Conservation (phyloP, 2,888 invertebrate species). For the Melipona beecheii region DNA sequence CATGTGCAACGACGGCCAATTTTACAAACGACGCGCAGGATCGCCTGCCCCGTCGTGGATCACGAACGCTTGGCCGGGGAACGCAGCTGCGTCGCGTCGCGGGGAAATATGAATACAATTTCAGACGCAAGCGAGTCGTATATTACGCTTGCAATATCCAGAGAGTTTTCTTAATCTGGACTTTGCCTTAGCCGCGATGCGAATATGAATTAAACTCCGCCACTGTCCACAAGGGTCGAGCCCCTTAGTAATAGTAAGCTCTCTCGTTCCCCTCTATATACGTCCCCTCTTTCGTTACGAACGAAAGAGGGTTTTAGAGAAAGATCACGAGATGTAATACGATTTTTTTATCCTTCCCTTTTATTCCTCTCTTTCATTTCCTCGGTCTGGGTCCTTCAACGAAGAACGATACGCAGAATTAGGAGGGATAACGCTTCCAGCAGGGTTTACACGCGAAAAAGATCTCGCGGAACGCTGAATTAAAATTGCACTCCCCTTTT, state of each 20-base stretch:
- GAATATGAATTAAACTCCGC: conserved; percentile 28
- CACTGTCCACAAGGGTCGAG: neutral
- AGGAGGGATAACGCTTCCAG: neutral
- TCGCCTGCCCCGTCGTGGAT: neutral
- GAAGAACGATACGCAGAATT: neutral
- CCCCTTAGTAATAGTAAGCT: neutral
- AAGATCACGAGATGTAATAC: neutral
- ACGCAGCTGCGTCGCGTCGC: neutral
- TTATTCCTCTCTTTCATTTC: neutral
- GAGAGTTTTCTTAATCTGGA: conserved; percentile 33
- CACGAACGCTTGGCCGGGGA: neutral
- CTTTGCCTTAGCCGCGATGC: conserved; percentile 8
- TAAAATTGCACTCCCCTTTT: neutral
- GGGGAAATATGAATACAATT: conserved; percentile 34
- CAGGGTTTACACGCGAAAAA: neutral
- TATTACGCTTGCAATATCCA: conserved; percentile 21
- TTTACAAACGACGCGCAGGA: neutral
- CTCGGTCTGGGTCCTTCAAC: neutral
- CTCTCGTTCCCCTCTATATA: neutral
- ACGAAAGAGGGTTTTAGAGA: neutral
- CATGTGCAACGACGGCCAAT: neutral
- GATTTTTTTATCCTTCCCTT: neutral
- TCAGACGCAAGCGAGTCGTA: conserved; percentile 1
- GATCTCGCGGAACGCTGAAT: neutral
- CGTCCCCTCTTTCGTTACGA: neutral